Conservation (phyloP, 2,113 vertebrate genomes). For the Tylochromis polylepis region DNA sequence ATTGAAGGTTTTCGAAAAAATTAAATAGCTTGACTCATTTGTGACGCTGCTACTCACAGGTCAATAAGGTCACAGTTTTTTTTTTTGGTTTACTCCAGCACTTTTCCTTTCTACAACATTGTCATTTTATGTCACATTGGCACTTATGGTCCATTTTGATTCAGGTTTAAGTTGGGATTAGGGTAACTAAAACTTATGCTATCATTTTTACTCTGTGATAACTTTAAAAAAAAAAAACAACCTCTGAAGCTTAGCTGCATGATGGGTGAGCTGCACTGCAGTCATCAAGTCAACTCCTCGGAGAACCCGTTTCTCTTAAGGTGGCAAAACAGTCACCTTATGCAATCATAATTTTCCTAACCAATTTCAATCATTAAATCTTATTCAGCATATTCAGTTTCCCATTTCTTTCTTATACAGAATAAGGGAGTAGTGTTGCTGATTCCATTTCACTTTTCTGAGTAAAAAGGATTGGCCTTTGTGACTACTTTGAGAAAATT, state of each 20-base stretch:
- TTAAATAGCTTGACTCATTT: accelerated
- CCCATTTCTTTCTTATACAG: not conserved
- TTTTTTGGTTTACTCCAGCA: not conserved
- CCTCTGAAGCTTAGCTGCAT: not conserved
- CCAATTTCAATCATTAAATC: not conserved
- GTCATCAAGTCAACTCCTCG: not conserved
- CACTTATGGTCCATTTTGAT: not conserved
- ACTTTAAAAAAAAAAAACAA: not conserved
- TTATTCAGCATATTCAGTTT: not conserved
- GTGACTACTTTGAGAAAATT: not conserved
- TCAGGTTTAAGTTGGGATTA: not conserved
- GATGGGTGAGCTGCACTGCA: not conserved
- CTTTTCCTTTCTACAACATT: not conserved
- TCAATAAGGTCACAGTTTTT: not conserved
- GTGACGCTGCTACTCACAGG: not conserved
- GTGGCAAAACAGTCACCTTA: not conserved
- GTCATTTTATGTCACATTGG: not conserved
- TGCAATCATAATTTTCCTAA: not conserved
- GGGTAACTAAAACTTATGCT: not conserved
- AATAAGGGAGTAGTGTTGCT: not conserved
- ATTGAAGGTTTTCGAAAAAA: not conserved
- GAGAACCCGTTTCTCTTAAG: not conserved
- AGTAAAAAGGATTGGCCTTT: not conserved
- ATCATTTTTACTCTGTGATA: not conserved
- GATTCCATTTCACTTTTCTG: not conserved